These are phyloP conservation scores for Otolemur crassicaudatus DNA, from an alignment of 2,797 vertebrate genomes.

Conservation along the genomic window DNA sequence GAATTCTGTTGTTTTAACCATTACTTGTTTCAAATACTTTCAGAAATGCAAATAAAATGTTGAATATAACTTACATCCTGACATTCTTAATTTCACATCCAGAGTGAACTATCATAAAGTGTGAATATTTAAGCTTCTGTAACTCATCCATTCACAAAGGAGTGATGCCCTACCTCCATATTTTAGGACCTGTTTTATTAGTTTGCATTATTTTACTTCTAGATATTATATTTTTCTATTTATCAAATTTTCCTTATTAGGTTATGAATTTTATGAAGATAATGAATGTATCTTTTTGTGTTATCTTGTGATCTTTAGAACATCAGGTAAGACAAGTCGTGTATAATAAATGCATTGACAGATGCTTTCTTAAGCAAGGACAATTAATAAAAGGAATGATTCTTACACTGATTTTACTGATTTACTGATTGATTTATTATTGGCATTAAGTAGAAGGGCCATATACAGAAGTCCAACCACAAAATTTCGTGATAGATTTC, in stretches of 20 bases:
- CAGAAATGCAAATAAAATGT: neutral
- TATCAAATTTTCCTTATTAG: neutral
- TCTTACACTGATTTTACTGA: neutral
- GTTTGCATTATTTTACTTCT: neutral
- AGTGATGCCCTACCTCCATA: neutral
- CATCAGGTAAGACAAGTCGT: neutral
- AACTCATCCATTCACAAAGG: neutral
- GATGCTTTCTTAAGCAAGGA: neutral
- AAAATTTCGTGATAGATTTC: constrained; percentile 43
- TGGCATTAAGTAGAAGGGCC: neutral
- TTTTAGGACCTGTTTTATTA: neutral
- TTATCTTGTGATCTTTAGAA: neutral
- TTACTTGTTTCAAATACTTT: neutral
- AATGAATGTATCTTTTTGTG: neutral
- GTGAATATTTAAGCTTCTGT: neutral
- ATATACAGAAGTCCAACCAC: neutral
- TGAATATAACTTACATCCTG: neutral
- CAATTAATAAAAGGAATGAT: neutral
- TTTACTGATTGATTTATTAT: constrained; percentile 58
- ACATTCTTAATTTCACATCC: neutral
- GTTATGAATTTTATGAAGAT: neutral
- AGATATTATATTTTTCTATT: neutral
- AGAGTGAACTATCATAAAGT: neutral
- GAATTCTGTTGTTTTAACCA: neutral
- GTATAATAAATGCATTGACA: neutral